phyloP scores from a whole-genome alignment of 2,888 invertebrate genomes.

The Catonia carolina region DNA sequence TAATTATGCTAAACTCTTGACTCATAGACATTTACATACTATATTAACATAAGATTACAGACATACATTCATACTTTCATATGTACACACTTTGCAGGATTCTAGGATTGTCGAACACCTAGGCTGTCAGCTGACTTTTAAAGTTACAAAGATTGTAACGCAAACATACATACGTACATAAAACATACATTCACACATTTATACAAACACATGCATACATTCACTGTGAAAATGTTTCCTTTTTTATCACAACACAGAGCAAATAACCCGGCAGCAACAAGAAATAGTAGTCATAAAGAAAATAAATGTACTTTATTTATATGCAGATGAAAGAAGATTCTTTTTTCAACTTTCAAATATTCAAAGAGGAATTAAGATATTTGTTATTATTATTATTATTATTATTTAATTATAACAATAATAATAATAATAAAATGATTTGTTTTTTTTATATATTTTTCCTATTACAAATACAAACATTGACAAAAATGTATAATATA shows the following conservation, averaged over 20 bases:
- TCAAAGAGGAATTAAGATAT: too few species aligned
- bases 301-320: conserved; percentile 12
- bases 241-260: conserved; percentile 27
- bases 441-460: conserved; percentile 4
- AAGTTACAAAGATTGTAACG: too few species aligned
- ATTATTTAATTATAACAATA: too few species aligned
- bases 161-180: too few species aligned
- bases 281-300: conserved; percentile 25
- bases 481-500: conserved; percentile 15
- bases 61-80: conserved; percentile 3
- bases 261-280: conserved; percentile 27
- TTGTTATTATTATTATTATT: background rate
- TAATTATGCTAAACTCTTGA: too few species aligned
- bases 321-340: background rate
- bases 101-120: conserved; percentile 18
- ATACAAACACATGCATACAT: conserved; percentile 17
- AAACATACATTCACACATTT: too few species aligned
- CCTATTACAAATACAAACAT: conserved; percentile 25
- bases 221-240: too few species aligned
- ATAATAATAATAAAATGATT: too few species aligned
- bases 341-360: too few species aligned
- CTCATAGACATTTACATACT: too few species aligned
- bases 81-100: too few species aligned
- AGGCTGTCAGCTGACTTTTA: conserved; percentile 22
- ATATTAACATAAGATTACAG: background rate